These are phyloP conservation scores for Sakesphorus luctuosus DNA, from an alignment of 2,113 vertebrate species.

Conservation along the genomic window DNA sequence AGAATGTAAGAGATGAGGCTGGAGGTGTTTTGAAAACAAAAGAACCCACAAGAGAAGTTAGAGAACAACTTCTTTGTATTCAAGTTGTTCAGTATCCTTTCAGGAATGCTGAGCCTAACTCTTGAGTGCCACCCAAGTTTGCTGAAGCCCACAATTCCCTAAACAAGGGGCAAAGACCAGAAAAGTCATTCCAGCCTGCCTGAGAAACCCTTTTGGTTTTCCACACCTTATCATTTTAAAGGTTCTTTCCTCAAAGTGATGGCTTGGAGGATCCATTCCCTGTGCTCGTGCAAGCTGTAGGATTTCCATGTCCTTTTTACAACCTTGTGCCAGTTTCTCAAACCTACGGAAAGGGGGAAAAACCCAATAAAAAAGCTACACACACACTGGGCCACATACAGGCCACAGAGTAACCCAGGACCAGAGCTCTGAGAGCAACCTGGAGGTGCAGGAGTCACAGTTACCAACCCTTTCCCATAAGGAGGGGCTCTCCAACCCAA, in stretches of 20 bases:
- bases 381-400: neutral
- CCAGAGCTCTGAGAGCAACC: neutral
- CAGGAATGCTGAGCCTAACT: neutral
- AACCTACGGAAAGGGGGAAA: constrained; percentile 75
- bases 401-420: neutral
- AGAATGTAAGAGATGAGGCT: neutral
- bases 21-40: neutral
- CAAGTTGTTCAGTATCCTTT: neutral
- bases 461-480: no score
- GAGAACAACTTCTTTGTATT: neutral
- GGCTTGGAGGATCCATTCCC: constrained; percentile 89
- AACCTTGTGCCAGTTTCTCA: constrained; percentile 90
- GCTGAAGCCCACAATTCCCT: neutral
- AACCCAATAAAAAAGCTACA: neutral
- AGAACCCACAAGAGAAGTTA: neutral
- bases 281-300: constrained; percentile 87
- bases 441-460: neutral
- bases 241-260: constrained; percentile 92
- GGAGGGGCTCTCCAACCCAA: neutral
- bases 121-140: neutral
- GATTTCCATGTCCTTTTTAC: constrained; percentile 90
- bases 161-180: neutral
- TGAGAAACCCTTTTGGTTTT: neutral
- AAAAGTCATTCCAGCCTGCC: neutral
- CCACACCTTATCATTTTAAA: constrained; percentile 89